A percentile compares a stretch with the other conserved stretches of the same genome.
Evolutionary conservation across 2,797 vertebrate genomes (phyloP).

Genomic region (Peromyscus aztecus): DNA sequence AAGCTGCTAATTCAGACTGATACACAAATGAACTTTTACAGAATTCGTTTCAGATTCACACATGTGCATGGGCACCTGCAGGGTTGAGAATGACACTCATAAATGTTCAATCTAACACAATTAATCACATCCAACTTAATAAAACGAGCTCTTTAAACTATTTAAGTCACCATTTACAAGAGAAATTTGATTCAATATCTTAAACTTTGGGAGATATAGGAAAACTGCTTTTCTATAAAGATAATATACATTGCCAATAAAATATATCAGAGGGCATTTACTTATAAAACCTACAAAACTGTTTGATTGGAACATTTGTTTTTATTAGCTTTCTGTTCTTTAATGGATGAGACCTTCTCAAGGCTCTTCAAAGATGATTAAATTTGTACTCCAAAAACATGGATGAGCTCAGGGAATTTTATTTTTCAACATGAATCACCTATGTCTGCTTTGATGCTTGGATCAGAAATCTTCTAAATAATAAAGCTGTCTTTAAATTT

Average conservation of each 20-base stretch:
- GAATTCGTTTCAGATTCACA: slow-evolving; percentile 34
- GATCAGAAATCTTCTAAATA: not conserved
- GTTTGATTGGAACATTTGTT: slow-evolving; percentile 60
- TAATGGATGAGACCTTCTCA: slow-evolving; percentile 48
- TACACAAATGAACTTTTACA: not conserved
- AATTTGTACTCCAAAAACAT: slow-evolving; percentile 67
- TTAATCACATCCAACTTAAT: slow-evolving; percentile 28
- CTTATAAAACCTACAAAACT: slow-evolving; percentile 64
- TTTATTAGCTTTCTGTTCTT: slow-evolving; percentile 67
- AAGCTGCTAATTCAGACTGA: slow-evolving; percentile 27
- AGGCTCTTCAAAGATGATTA: slow-evolving; percentile 70
- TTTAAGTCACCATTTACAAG: slow-evolving; percentile 65
- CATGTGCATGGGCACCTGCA: not conserved
- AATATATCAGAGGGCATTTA: slow-evolving; percentile 72
- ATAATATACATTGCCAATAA: slow-evolving; percentile 71
- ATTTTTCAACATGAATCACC: not conserved
- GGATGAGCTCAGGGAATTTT: slow-evolving; percentile 4
- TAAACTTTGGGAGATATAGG: slow-evolving; percentile 65
- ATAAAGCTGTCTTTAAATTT: slow-evolving; percentile 38
- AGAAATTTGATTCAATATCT: slow-evolving; percentile 56
- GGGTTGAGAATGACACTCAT: not conserved
- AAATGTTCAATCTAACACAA: slow-evolving; percentile 21
- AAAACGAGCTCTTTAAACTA: slow-evolving; percentile 55
- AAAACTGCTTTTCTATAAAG: slow-evolving; percentile 72
- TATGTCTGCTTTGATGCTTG: not conserved